Evolutionary conservation across 2,113 vertebrate species (phyloP).

Genomic region (Arizona elegans): DNA sequence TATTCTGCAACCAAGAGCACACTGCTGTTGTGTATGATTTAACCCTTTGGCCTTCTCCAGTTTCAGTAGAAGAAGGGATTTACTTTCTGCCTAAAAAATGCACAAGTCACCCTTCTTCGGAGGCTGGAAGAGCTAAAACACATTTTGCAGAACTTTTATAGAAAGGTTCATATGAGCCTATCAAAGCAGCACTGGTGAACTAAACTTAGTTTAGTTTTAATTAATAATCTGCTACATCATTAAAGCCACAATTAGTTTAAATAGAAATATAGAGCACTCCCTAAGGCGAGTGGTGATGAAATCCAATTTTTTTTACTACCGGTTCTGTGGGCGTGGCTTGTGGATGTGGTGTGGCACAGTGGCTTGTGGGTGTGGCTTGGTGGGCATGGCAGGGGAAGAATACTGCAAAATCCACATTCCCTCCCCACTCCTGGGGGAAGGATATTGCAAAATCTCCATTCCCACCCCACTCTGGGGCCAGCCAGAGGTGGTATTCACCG

Average conservation of each 20-base stretch:
- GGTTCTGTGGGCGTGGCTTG: too few species aligned
- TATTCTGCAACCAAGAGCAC: neutral
- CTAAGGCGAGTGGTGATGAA: too few species aligned
- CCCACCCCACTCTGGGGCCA: too few species aligned
- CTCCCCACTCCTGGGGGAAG: too few species aligned
- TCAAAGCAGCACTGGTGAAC: neutral
- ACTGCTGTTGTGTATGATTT: neutral
- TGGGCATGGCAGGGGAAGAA: too few species aligned
- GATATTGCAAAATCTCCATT: too few species aligned
- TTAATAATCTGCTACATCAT: neutral
- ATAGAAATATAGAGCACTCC: neutral
- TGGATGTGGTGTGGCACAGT: too few species aligned
- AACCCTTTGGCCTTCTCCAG: neutral
- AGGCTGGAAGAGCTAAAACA: neutral
- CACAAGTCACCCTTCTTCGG: neutral
- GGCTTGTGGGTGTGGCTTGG: too few species aligned
- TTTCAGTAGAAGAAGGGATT: neutral
- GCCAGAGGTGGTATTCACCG: too few species aligned
- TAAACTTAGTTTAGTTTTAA: neutral
- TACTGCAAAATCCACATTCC: too few species aligned
- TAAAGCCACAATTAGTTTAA: neutral
- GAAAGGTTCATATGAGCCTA: neutral
- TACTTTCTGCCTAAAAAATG: neutral
- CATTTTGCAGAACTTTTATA: neutral
- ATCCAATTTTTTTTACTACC: too few species aligned